phyloP scores from a whole-genome alignment of 2,888 invertebrate species.

The Drosophila kambysellisi region DNA sequence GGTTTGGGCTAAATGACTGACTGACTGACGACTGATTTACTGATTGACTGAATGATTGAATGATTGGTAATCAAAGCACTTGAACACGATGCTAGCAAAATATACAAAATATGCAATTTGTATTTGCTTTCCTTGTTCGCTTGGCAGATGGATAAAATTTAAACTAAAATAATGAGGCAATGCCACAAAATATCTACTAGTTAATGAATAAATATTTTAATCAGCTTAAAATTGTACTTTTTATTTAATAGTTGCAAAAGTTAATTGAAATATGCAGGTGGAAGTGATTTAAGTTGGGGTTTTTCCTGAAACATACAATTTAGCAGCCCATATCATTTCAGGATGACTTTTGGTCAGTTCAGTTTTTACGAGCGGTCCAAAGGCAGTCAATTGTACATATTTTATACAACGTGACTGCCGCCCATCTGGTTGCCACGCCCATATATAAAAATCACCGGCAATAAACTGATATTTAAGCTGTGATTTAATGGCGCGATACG shows the following conservation, averaged over 20 bases:
- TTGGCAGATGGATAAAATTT: background rate
- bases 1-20: background rate
- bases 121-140: background rate
- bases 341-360: constrained; percentile 14
- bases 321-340: constrained; percentile 39
- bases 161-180: background rate
- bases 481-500: constrained; percentile 61
- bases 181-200: background rate
- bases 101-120: background rate
- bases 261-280: background rate
- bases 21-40: background rate
- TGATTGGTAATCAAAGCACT: background rate
- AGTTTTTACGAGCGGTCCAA: constrained; percentile 51
- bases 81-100: background rate
- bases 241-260: background rate
- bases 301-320: constrained; percentile 33
- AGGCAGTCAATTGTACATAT: constrained; percentile 45
- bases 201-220: background rate
- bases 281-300: constrained; percentile 18
- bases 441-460: constrained; percentile 51
- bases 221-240: background rate
- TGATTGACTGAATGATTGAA: background rate
- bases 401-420: constrained; percentile 26
- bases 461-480: constrained; percentile 64
- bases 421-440: constrained; percentile 23